Evolutionary conservation across 2,888 invertebrate genomes (phyloP), one percentile per base, ranked within the genome.

Genomic region (Megastigmus dorsalis): DNA sequence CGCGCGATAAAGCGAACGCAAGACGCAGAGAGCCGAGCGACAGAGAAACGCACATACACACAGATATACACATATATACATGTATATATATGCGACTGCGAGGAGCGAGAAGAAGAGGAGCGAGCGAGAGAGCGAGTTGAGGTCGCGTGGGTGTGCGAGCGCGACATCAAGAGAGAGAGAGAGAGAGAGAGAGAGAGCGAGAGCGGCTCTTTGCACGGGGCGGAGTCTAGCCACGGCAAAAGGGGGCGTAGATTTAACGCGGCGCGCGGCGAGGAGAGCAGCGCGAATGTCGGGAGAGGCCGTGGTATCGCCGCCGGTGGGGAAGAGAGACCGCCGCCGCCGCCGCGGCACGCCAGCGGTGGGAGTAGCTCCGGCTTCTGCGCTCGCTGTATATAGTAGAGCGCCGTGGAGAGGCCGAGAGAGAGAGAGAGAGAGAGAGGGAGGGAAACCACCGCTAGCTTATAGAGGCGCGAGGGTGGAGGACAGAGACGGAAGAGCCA

Each of bases 191-290:
- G 54, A 20, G 13, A 23, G 54, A 62, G 68, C 50, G 68, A 68
- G 60, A 62, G 28, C 52, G 54, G 59, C 20, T n/a, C n/a, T n/a
- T n/a, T n/a, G n/a, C 15, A 36, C 43, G 57, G 67, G 70, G 63
- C 68, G 72, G 73, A 69, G 77, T 63, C 65, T 60, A 60, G 72
- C 69, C 72, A 66, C 70, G 72, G 73, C 69, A 69, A 76, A 75
- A 62, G 70, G 70, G 69, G 70, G 69, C 69, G 69, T 69, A 69
- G 54, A 62, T n/a, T n/a, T 54, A 62, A 60, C 43, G 36, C 66
- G 18, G 20, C 13, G 33, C 20, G 15, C 28, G 23, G 57, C 55
- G 33, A 26, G 57, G 38, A 9, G 41, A 38, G 28, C 43, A 38
- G 28, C 43, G 52, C 41, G 62, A 38, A 28, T 26, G 50, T 41